Evolutionary conservation across 2,113 vertebrate genomes (phyloP), one percentile per base, ranked within the genome.

Genomic region (Todiramphus chloris): DNA sequence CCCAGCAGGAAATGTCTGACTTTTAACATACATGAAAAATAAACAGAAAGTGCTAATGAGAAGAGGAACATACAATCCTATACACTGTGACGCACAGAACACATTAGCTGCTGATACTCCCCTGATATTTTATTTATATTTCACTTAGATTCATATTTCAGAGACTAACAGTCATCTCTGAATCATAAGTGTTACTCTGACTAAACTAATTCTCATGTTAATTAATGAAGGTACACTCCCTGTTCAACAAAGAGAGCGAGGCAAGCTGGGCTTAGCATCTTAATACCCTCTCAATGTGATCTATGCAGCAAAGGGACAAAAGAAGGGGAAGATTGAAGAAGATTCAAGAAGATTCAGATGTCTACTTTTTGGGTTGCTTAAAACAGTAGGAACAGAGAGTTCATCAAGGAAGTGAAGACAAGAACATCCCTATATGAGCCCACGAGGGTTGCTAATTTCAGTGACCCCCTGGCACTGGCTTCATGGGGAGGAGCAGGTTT

Each of bases 281-380:
- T 89, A 94, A 88, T 46, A 62, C 30, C 41, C 82, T 88, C 80
- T 85, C 55, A 24, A 79, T 37, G 39, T 12, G 31, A 87, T 82
- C 70, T 59, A 3, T 5, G 27, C 35, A 23, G 82, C 39, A 39
- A 72, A 87, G 60, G 58, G 68, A 85, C n/a, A 77, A 91, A 91
- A 77, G 90, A 88, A 88, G 48, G 35, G 16, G 12, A 84, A 94
- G 72, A 89, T 7, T 2, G 64, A 96, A 97, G 91, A 83, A 19
- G 51, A 50, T 89, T 97, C 82, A 96, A 97, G 91, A 82, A 19
- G 51, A 50, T 89, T 97, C 82, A 91, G 90, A 91, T 89, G 73
- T 58, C 50, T 76, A 13, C 74, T 48, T 97, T 94, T 93, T 94
- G 63, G 83, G 89, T 89, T 89, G 88, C 94, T 91, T 46, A 90